These are phyloP conservation scores for Corydoras maculifer DNA, from an alignment of 2,113 vertebrate genomes.

Conservation along the genomic window DNA sequence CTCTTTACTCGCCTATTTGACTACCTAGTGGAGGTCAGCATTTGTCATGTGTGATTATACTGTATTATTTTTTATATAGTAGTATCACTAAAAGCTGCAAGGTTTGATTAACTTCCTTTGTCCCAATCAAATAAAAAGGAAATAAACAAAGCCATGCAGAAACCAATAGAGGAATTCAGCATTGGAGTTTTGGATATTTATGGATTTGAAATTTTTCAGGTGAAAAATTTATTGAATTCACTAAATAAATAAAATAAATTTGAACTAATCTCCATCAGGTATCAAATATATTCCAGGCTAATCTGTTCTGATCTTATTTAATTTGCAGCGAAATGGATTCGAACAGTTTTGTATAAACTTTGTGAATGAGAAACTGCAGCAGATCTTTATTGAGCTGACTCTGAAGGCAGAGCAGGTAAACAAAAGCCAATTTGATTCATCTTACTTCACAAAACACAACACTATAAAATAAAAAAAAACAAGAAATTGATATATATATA, in stretches of 20 bases:
- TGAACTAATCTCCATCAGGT: too few species aligned
- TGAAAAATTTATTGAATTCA: constrained; percentile 36
- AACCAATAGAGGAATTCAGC: constrained; percentile 85
- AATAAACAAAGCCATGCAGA: constrained; percentile 90
- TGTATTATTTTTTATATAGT: too few species aligned
- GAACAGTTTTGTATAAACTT: constrained; percentile 99
- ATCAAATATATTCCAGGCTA: neutral
- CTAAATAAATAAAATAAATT: too few species aligned
- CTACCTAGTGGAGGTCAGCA: constrained; percentile 86
- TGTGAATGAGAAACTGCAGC: constrained; percentile 95
- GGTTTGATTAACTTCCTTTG: neutral
- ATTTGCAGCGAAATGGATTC: constrained; percentile 85
- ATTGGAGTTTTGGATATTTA: constrained; percentile 94
- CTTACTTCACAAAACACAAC: too few species aligned
- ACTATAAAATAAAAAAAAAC: too few species aligned
- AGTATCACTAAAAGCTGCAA: too few species aligned
- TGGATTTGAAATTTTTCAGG: constrained; percentile 98
- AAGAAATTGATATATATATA: too few species aligned
- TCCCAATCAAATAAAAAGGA: constrained; percentile 58
- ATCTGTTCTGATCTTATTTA: neutral
- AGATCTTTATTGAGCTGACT: constrained; percentile 97
- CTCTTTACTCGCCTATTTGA: constrained; percentile 86
- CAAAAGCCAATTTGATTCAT: too few species aligned
- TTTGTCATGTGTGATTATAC: too few species aligned
- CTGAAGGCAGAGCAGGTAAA: constrained; percentile 93